phyloP scores from a whole-genome alignment of 2,797 vertebrate genomes.

The Lepilemur septentrionalis region DNA sequence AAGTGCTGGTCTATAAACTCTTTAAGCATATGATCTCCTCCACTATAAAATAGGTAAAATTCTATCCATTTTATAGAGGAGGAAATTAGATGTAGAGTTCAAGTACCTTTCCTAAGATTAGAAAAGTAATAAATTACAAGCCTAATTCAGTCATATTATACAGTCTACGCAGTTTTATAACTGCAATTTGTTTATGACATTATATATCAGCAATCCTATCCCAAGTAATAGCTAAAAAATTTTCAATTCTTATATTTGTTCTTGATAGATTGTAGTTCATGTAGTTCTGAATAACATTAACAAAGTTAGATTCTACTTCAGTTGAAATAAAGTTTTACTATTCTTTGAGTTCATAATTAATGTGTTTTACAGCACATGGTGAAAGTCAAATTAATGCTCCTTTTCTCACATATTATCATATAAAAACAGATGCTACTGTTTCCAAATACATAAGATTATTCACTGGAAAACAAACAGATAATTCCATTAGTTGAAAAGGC shows the following conservation, averaged over 20 bases:
- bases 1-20: neutral
- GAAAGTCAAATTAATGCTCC: slow-evolving; percentile 54
- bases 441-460: slow-evolving; percentile 17
- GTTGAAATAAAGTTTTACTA: slow-evolving; percentile 23
- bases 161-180: neutral
- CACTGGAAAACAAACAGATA: slow-evolving; percentile 14
- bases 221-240: neutral
- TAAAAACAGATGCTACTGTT: neutral
- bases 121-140: neutral
- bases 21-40: neutral
- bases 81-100: neutral
- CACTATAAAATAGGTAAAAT: neutral
- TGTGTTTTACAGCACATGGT: neutral
- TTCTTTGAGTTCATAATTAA: slow-evolving; percentile 27
- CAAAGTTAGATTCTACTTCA: slow-evolving; percentile 2
- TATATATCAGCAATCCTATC: neutral
- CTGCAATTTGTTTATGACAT: neutral
- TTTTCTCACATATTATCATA: neutral
- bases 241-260: neutral
- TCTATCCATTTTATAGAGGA: neutral
- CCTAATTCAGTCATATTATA: neutral
- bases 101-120: neutral
- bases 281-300: neutral
- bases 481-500: neutral
- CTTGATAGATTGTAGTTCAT: neutral